Percentiles rank a stretch among this genome's conserved stretches.
phyloP scores from a whole-genome alignment of 92 coral and sea anemone species.

The Muricea muricata region DNA sequence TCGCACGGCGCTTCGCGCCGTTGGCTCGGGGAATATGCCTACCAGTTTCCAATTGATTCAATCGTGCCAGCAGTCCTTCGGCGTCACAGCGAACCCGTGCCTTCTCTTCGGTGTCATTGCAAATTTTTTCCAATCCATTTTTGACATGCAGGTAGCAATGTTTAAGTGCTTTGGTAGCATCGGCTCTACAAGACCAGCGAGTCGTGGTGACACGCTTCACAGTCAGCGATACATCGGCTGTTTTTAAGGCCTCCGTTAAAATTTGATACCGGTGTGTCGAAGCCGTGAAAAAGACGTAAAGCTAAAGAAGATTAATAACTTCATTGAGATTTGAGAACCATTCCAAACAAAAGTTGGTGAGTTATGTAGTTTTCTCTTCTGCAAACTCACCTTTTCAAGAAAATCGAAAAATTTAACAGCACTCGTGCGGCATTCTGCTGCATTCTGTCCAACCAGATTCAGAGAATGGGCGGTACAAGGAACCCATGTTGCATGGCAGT shows the following conservation, averaged over 20 bases:
- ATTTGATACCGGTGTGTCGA: background rate
- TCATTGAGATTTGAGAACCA: background rate
- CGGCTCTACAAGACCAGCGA: background rate
- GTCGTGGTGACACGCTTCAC: background rate
- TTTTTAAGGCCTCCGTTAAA: too few relatives aligned
- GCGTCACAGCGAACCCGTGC: too few relatives aligned
- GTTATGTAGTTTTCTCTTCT: background rate
- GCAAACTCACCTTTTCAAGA: too few relatives aligned
- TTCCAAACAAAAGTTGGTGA: background rate
- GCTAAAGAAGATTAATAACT: background rate
- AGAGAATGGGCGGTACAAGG: background rate
- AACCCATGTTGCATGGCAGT: too few relatives aligned
- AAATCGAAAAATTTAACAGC: too few relatives aligned
- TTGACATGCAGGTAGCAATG: background rate
- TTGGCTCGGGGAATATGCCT: too few relatives aligned
- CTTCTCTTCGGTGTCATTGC: background rate
- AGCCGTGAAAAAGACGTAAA: background rate
- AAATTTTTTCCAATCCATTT: background rate
- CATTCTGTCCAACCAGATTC: conserved; percentile 3
- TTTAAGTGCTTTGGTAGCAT: too few relatives aligned
- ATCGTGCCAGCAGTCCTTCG: too few relatives aligned
- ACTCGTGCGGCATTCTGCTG: conserved; percentile 9
- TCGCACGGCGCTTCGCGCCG: too few relatives aligned
- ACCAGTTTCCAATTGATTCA: too few relatives aligned
- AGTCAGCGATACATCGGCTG: background rate